Evolutionary conservation across 2,113 vertebrate species (phyloP).

Genomic region (Anas platyrhynchos): DNA sequence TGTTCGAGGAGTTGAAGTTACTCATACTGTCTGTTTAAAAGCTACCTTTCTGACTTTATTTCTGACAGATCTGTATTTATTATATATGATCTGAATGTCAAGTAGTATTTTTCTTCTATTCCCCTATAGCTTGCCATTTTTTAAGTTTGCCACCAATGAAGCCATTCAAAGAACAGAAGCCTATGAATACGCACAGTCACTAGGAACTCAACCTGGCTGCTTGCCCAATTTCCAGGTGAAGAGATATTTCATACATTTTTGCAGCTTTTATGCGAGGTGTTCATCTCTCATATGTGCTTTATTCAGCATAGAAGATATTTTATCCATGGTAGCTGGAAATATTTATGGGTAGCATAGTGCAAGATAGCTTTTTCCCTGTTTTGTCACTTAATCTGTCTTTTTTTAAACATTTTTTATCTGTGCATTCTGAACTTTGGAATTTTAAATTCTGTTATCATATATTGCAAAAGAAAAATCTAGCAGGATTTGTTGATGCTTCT

Average conservation of each 20-base stretch:
- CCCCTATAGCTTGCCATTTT: slow-evolving; percentile 83
- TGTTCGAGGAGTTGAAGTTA: background rate
- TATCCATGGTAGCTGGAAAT: background rate
- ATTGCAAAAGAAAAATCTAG: background rate
- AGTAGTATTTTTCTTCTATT: background rate
- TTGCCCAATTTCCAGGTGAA: slow-evolving; percentile 93
- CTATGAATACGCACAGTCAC: slow-evolving; percentile 93
- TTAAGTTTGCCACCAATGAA: slow-evolving; percentile 91
- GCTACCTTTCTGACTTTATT: background rate
- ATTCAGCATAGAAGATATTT: background rate
- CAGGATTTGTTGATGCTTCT: background rate
- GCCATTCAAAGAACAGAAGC: slow-evolving; percentile 97
- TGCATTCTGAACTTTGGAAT: background rate
- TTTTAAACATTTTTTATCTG: background rate
- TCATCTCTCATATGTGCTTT: background rate
- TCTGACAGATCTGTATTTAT: background rate
- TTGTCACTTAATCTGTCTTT: background rate
- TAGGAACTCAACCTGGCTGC: slow-evolving; percentile 85
- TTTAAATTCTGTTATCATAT: background rate
- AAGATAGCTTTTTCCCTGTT: background rate
- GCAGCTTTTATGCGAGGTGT: background rate
- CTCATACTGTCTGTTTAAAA: background rate
- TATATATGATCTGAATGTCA: background rate
- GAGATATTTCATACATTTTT: background rate
- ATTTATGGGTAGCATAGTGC: accelerated